Evolutionary conservation across 2,888 invertebrate genomes (phyloP), one percentile per base, ranked within the genome.

Genomic region (Agonopterix arenella): DNA sequence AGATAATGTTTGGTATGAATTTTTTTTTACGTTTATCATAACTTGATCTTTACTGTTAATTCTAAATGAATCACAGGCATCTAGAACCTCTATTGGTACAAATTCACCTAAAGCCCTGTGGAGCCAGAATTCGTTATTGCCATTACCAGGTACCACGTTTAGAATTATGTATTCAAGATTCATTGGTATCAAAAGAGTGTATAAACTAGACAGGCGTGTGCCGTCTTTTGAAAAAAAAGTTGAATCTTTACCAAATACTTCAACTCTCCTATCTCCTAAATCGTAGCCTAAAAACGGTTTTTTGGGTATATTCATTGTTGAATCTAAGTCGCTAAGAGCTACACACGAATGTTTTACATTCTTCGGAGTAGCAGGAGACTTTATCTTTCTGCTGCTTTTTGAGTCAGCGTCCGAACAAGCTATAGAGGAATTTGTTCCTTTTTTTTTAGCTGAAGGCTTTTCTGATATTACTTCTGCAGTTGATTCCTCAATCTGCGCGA

Each of bases 191-290:
- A 76, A 61, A 51, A 83, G 67, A 45, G 70, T 78, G 59, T 88
- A 85, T 55, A 60, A 64, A 60, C 65, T 76, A 8, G 62, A 63
- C 11, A 86, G 64, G 49, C 69, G 69, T 11, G 83, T 81, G 2
- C 86, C 88, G 55, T 88, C 88, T 61, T 70, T 74, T 40, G 88
- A 84, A 66, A 79, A 85, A 68, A 62, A 89, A 49, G 66, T 65
- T 1, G 70, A 66, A 62, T 85, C 78, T 72, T 80, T 84, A 9
- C 89, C 89, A 57, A 86, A 81, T 11, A 80, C 74, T 71, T 88
- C 85, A 2, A 86, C 77, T 62, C 89, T 73, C 62, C 88, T 69
- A 28, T 86, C 75, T 18, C 84, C 76, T 55, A 89, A 73, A 62
- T 85, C 68, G 55, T 86, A 89, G 2, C 84, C 88, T 40, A 66